Evolutionary conservation across 1,140 invertebrate species (phyloP), one percentile per base, ranked within the genome.

Genomic region (Euglossa dilemma): DNA sequence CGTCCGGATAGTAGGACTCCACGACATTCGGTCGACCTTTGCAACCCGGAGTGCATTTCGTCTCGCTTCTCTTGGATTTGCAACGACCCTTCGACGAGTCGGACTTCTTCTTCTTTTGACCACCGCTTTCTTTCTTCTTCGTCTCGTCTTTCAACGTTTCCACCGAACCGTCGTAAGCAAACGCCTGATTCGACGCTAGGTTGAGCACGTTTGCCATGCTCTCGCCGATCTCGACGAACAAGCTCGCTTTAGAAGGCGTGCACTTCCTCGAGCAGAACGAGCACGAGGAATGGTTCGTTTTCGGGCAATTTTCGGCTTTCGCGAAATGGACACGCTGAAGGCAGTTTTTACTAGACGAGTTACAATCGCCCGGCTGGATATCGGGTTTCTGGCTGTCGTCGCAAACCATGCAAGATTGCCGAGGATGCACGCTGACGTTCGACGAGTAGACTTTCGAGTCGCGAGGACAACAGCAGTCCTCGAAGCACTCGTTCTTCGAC

Each of bases 211-310:
- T 75, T 9, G 25, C 56, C 0, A 80, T 50, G 36, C 56, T 84
- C 18, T 47, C 73, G 12, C 61, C 59, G 23, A 76, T 52, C 16
- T 86, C 85, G 4, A 76, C 86, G 56, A 83, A 67, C 23, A 87
- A 20, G 36, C 80, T 86, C 9, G 86, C 25, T 52, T 61, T 80
- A 14, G 85, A 84, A 7, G 85, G 43, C 12, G 50, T 64, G 56
- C 85, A 84, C 18, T 75, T 85, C 18, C 69, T 78, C 64, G 81
- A 83, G 14, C 81, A 83, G 25, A 77, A 83, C 7, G 74, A 78
- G 36, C 81, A 83, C 23, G 74, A 23, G 25, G 80, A 82, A 20
- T 69, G 54, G 16, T 78, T 28, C 23, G 14, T 18, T 23, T 45
- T 57, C 0, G 76, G 9, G 36, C 23, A 28, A 0, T 25, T 54